Base-by-base conservation (phyloP, 2,113 vertebrate species). In the Glareola pratincola region DNA sequence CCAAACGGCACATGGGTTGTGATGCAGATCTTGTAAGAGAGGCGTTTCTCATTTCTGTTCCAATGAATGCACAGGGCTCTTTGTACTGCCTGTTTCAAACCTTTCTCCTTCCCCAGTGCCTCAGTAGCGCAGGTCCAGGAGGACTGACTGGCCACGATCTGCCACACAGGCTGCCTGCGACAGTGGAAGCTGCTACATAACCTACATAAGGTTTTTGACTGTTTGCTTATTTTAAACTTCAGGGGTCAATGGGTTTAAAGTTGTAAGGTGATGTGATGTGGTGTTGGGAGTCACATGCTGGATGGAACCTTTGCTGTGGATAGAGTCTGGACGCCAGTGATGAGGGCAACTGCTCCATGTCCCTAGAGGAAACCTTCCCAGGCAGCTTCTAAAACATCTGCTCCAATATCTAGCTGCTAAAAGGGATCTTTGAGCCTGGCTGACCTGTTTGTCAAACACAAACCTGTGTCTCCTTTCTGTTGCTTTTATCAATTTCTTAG, bases 291-390 rank as follows among this genome's bases (percentile, higher is more conserved):
- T 69, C 34, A 8, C 57, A 32, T 19, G 13, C 8, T 73, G 34
- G 30, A 47, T 45, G 10, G 8, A 37, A 69, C 27, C 21, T 62
- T 10, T 77, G 47, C 60, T 57, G 4, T 41, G 17, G 51, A 18
- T 37, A 41, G 67, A 81, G 59, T 23, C 9, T 60, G n/a, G 22
- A 84, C 51, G 22, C 10, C 50, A 69, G 1, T 15, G 43, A 53
- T 3, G 15, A 45, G 1, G 50, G 12, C 16, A 69, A 26, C 16
- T 77, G 8, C 41, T 77, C 12, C 0, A 0, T n/a, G 41, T 57
- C 41, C 59, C 57, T 23, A n/a, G 23, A 14, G 3, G 3, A 67
- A 80, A 63, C 2, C 9, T 89, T 91, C 5, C 50, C 7, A 74
- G 21, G 15, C 10, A 57, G 16, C 12, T 88, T 76, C 62, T 66